A percentile compares a stretch with the other conserved stretches of the same genome.
Conservation (phyloP, 2,888 invertebrate genomes). For the Diadromus collaris region DNA sequence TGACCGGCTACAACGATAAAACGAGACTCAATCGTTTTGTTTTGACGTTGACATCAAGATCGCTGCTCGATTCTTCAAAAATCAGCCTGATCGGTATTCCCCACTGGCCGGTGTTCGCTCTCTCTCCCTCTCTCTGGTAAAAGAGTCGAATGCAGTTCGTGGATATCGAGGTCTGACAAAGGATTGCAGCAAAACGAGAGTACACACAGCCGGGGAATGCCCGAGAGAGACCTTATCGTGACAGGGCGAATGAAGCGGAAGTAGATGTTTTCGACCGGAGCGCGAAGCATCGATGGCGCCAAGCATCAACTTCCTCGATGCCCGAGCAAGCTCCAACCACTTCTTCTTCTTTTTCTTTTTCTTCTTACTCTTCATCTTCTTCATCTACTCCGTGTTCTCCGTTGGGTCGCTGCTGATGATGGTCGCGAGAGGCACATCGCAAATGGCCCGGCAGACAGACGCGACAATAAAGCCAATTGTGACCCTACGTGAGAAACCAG, state of each 20-base stretch:
- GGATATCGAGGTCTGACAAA: too few species aligned
- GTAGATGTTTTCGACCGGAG: not conserved
- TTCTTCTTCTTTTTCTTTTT: conserved; percentile 24
- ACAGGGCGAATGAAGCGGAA: not conserved
- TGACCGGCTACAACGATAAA: too few species aligned
- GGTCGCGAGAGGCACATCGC: conserved; percentile 44
- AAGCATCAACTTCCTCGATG: conserved; percentile 13
- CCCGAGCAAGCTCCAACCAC: conserved; percentile 17
- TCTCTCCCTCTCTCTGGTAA: too few species aligned
- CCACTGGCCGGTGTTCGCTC: too few species aligned
- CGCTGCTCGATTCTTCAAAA: too few species aligned
- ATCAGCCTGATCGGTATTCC: too few species aligned
- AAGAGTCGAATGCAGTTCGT: too few species aligned
- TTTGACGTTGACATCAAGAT: too few species aligned
- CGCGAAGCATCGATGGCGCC: conserved; percentile 25
- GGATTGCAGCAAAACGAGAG: too few species aligned
- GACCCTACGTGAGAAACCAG: conserved; percentile 75
- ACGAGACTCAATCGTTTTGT: too few species aligned
- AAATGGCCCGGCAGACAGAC: conserved; percentile 66
- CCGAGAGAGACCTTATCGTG: not conserved
- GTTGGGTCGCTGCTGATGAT: conserved; percentile 11
- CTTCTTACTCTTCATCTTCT: conserved; percentile 23
- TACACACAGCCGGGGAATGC: too few species aligned
- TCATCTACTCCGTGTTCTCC: conserved; percentile 10
- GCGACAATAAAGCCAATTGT: conserved; percentile 77